phyloP scores from a whole-genome alignment of 1,140 invertebrate species.

The Apis mellifera region Amel_HAv3.1 CM009931.2:5667501-5668000 shows the following conservation, averaged over 20 bases:
- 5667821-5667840: slow-evolving; percentile 95
- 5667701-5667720: slow-evolving; percentile 90
- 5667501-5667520: too few relatives aligned
- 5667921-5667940: background rate
- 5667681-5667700: slow-evolving; percentile 93
- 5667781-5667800: slow-evolving; percentile 93
- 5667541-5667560: too few relatives aligned
- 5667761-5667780: slow-evolving; percentile 93
- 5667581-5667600: background rate
- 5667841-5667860: slow-evolving; percentile 93
- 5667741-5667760: slow-evolving; percentile 89
- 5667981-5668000: too few relatives aligned
- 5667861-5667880: slow-evolving; percentile 99
- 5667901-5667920: slow-evolving; percentile 26
- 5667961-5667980: background rate
- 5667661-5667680: slow-evolving; percentile 90
- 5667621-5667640: slow-evolving; percentile 75
- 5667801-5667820: slow-evolving; percentile 94
- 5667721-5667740: slow-evolving; percentile 89
- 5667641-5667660: slow-evolving; percentile 91
- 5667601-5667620: background rate
- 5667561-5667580: background rate
- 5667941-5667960: background rate
- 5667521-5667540: too few relatives aligned
- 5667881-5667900: slow-evolving; percentile 95